Evolutionary conservation across 2,888 invertebrate species (phyloP).

Genomic region (Hipparchia semele): DNA sequence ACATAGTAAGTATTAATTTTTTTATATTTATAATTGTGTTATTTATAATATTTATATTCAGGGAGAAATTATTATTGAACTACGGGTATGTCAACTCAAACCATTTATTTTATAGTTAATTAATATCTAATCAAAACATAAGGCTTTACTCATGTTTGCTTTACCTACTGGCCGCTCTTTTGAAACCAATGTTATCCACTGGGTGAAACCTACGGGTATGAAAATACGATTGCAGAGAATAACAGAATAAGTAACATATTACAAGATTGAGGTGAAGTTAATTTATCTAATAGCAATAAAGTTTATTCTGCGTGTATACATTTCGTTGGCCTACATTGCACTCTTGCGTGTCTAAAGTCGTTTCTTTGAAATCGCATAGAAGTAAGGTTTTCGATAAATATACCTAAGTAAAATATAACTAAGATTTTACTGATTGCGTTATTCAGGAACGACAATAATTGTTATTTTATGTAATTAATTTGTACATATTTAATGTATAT

Average conservation of each 20-base stretch:
- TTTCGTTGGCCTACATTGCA: constrained; percentile 60
- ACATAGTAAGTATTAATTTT: too few relatives aligned
- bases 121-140: neutral
- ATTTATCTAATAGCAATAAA: constrained; percentile 38
- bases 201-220: constrained; percentile 6
- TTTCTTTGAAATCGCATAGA: constrained; percentile 79
- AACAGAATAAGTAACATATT: constrained; percentile 23
- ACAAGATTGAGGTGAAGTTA: constrained; percentile 32
- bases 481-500: neutral
- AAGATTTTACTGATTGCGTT: constrained; percentile 53
- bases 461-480: constrained; percentile 35
- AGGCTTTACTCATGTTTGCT: neutral
- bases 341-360: constrained; percentile 76
- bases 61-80: too few relatives aligned
- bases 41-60: too few relatives aligned
- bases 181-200: neutral
- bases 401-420: constrained; percentile 53
- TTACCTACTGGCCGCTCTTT: neutral
- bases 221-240: neutral
- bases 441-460: constrained; percentile 38
- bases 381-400: constrained; percentile 79
- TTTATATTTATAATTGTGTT: too few relatives aligned
- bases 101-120: neutral
- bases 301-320: constrained; percentile 44
- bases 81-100: too few relatives aligned